A percentile compares a stretch with the other conserved stretches of the same genome.
These are phyloP conservation scores for Crotalus viridis DNA, from an alignment of 2,113 vertebrate genomes.

Conservation along the genomic window DNA sequence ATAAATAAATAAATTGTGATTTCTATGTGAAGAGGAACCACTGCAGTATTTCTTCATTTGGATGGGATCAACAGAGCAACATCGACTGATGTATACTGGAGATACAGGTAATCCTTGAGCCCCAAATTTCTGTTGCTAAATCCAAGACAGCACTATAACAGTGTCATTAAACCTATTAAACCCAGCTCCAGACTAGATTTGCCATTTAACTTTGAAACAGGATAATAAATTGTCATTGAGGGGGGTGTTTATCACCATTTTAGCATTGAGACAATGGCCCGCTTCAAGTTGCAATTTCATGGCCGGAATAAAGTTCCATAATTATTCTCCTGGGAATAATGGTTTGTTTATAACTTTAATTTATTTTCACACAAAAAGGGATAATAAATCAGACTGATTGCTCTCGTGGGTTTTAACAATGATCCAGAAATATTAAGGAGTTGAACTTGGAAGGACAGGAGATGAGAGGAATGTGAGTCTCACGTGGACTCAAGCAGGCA, in stretches of 20 bases:
- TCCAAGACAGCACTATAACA: not conserved
- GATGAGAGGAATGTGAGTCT: not conserved
- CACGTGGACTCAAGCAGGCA: not conserved
- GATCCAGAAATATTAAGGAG: not conserved
- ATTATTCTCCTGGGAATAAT: not conserved
- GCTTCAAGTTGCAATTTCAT: constrained; percentile 18
- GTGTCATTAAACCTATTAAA: not conserved
- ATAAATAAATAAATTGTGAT: not conserved
- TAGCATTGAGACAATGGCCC: not conserved
- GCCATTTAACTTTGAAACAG: not conserved
- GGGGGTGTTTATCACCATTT: not conserved
- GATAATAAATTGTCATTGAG: not conserved
- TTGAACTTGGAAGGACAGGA: rapidly evolving
- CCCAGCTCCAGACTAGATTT: not conserved
- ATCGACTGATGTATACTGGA: too few species aligned
- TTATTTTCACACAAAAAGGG: not conserved
- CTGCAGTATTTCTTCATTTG: too few species aligned
- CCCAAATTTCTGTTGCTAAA: not conserved
- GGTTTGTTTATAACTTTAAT: constrained; percentile 30
- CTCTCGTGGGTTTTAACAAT: not conserved
- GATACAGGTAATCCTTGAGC: too few species aligned
- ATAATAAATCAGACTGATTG: constrained; percentile 3
- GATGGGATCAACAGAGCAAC: too few species aligned
- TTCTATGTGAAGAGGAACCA: too few species aligned
- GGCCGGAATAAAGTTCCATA: not conserved